These are phyloP conservation scores for Phalloptychus januarius DNA, from an alignment of 2,797 vertebrate species.

Conservation along the genomic window DNA sequence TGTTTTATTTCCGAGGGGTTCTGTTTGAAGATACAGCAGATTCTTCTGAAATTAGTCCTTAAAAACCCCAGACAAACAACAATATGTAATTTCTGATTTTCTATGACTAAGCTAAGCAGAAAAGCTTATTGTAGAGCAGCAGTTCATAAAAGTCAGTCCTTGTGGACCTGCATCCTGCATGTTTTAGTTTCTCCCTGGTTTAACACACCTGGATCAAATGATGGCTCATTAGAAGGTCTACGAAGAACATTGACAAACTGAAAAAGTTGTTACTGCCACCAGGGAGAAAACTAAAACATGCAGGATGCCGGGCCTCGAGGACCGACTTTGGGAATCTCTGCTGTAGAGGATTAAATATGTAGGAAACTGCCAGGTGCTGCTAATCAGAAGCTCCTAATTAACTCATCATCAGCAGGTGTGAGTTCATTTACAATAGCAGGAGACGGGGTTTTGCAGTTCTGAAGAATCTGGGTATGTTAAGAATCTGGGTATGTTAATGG, in stretches of 20 bases:
- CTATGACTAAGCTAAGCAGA: background rate
- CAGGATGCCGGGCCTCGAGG: no score
- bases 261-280: no score
- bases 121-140: background rate
- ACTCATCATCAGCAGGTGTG: constrained; percentile 2
- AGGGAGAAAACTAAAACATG: no score
- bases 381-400: background rate
- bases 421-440: background rate
- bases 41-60: background rate
- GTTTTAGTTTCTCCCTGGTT: no score
- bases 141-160: no score
- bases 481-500: background rate
- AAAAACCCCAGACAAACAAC: background rate
- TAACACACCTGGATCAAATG: no score
- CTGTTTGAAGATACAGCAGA: background rate
- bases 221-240: no score
- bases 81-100: background rate
- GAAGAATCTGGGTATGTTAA: background rate
- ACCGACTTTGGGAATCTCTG: no score
- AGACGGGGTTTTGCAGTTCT: background rate
- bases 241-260: no score
- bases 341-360: background rate
- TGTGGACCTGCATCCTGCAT: no score
- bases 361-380: background rate
- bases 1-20: background rate